Base-by-base conservation (phyloP, 1,140 invertebrate genomes). In the Danaus melanippus region DNA sequence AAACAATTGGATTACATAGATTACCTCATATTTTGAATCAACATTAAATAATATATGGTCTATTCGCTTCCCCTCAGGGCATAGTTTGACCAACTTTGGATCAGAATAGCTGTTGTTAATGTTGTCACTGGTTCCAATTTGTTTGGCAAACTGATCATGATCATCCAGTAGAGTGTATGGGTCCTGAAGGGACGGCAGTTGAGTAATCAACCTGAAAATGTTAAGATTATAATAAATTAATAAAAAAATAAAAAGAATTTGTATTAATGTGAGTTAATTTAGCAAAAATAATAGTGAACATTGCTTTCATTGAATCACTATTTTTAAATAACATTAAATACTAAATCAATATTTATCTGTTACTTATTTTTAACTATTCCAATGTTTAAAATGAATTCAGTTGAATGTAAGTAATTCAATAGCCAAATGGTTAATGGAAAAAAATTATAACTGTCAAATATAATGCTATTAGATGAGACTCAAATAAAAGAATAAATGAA, bases 21-120 rank as follows among this genome's bases (percentile, higher is more conserved):
- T 57, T 79, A 90, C 91, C 74, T 89, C 81, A 61, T 81, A 80
- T 11, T 83, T 79, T 47, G 88, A 70, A 54, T 89, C 89, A 42
- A 88, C 73, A 66, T 91, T 86, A 66, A 92, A 97, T 55, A 98
- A 84, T 59, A 98, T 93, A 78, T 98, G 95, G 88, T 98, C 97
- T 61, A 98, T 96, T 54, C 96, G 90, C 72, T 96, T 95, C 17
- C 96, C 96, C 49, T 91, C 80, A 4, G 94, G 93, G 64, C 88
- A 86, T 8, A 84, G 83, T 46, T 86, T 88, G 9, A 90, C 82
- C 32, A 88, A 60, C 45, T 84, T 87, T 6, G 74, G 57, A 39
- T 88, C 79, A 2, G 95, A 93, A 74, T 97, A 98, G 64, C 91
- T 94, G 79, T 98, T 98, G 47, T 92, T 90, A 40, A 91, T 89